Evolutionary conservation across 2,888 invertebrate genomes (phyloP).

Genomic region (Epinotia brunnichana): DNA sequence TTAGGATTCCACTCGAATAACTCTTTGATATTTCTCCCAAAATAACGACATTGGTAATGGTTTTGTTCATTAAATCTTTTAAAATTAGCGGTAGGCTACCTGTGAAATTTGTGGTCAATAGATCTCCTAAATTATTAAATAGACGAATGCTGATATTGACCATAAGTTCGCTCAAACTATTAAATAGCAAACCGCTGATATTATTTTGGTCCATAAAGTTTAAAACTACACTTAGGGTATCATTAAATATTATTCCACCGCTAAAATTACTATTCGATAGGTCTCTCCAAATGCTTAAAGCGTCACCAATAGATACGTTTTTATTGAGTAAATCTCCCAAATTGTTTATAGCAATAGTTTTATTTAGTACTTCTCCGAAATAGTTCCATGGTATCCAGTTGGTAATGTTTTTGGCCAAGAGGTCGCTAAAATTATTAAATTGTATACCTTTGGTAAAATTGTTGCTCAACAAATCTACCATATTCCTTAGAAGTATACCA

Average conservation of each 20-base stretch:
- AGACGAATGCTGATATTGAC: not conserved
- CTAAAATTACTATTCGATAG: not conserved
- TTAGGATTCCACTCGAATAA: no score
- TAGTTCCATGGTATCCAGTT: no score
- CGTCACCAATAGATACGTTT: not conserved
- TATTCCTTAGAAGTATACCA: not conserved
- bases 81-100: not conserved
- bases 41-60: no score
- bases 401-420: no score
- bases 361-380: no score
- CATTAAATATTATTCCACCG: not conserved
- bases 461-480: no score
- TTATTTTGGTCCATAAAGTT: not conserved
- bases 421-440: no score
- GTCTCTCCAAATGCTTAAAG: not conserved
- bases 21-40: no score
- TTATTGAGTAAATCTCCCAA: not conserved
- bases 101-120: not conserved
- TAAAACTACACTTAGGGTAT: no score
- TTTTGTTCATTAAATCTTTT: no score
- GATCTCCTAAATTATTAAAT: not conserved
- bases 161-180: no score
- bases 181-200: not conserved
- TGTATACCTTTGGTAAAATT: no score
- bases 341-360: not conserved